Conservation (phyloP, 2,113 vertebrate species). For the Microcebus ravelobensis region DNA sequence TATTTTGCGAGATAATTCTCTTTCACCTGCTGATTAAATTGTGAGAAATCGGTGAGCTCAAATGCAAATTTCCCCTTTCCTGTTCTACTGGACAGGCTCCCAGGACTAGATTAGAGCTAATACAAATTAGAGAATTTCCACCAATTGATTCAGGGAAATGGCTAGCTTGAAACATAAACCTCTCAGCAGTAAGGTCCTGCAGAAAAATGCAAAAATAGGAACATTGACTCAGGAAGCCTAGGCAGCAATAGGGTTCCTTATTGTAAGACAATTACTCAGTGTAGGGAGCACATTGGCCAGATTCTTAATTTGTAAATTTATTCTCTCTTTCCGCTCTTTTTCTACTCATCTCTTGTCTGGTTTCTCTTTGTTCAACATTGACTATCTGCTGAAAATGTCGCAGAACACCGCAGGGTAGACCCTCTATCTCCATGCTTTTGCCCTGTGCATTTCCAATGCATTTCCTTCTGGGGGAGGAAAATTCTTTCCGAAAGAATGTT, state of each 20-base stretch:
- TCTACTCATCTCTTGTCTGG: not conserved
- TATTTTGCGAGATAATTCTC: conserved; percentile 19
- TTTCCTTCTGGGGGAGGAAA: not conserved
- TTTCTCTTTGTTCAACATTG: not conserved
- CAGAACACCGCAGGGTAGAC: not conserved
- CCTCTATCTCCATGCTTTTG: not conserved
- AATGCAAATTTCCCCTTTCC: conserved; percentile 48
- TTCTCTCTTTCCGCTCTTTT: not conserved
- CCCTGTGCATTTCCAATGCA: not conserved
- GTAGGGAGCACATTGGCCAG: not conserved
- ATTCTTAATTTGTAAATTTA: conserved; percentile 47
- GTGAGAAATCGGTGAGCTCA: conserved; percentile 11
- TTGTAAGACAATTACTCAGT: not conserved
- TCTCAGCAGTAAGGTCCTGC: not conserved
- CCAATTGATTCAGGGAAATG: conserved; percentile 66
- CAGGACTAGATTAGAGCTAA: conserved; percentile 51
- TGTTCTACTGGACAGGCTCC: conserved; percentile 31
- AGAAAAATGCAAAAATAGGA: conserved; percentile 67
- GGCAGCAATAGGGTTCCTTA: not conserved
- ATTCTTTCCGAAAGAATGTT: not conserved
- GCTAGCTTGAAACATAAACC: conserved; percentile 64
- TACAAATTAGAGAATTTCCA: conserved; percentile 56
- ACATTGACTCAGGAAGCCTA: conserved; percentile 46
- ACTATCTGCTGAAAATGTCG: not conserved
- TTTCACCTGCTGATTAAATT: conserved; percentile 60